Percentiles rank a stretch among this genome's conserved stretches.
phyloP scores from a whole-genome alignment of 2,888 invertebrate species.

The Ectemnius cavifrons region DNA sequence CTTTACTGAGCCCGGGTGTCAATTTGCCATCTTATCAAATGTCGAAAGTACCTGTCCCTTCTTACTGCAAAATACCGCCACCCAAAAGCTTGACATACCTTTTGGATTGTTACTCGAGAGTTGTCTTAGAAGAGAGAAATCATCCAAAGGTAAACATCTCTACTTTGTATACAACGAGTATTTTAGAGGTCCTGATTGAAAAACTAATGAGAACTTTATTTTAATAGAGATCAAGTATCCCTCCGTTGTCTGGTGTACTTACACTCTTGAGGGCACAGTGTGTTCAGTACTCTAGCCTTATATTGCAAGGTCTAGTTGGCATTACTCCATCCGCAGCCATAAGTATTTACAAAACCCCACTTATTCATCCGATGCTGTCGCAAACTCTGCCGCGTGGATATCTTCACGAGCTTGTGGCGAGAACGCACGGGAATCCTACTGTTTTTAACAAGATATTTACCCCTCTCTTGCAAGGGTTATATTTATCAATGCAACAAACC shows the following conservation, averaged over 20 bases:
- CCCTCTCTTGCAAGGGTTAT: slow-evolving; percentile 86
- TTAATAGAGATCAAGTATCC: slow-evolving; percentile 84
- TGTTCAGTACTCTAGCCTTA: slow-evolving; percentile 81
- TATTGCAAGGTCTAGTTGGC: slow-evolving; percentile 80
- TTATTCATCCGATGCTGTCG: slow-evolving; percentile 84
- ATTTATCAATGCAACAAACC: slow-evolving; percentile 83
- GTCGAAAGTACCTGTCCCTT: slow-evolving; percentile 74
- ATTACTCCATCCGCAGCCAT: slow-evolving; percentile 64
- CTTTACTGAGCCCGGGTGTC: slow-evolving; percentile 76
- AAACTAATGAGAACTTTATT: slow-evolving; percentile 5
- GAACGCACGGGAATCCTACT: slow-evolving; percentile 82
- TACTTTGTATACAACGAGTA: background rate
- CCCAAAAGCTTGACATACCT: slow-evolving; percentile 78
- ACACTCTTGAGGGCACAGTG: slow-evolving; percentile 80
- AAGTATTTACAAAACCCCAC: slow-evolving; percentile 80
- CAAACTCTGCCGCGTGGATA: slow-evolving; percentile 88
- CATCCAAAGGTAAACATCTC: slow-evolving; percentile 82
- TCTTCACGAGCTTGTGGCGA: slow-evolving; percentile 83
- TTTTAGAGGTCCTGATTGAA: no score
- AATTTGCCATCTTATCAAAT: slow-evolving; percentile 75
- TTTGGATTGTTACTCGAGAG: slow-evolving; percentile 84
- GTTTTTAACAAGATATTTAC: slow-evolving; percentile 82
- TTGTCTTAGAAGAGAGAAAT: slow-evolving; percentile 86
- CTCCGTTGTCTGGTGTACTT: slow-evolving; percentile 85
- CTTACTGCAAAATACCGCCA: slow-evolving; percentile 76